These are phyloP conservation scores for Sesamia nonagrioides DNA, from an alignment of 1,140 invertebrate genomes.

Conservation along the genomic window DNA sequence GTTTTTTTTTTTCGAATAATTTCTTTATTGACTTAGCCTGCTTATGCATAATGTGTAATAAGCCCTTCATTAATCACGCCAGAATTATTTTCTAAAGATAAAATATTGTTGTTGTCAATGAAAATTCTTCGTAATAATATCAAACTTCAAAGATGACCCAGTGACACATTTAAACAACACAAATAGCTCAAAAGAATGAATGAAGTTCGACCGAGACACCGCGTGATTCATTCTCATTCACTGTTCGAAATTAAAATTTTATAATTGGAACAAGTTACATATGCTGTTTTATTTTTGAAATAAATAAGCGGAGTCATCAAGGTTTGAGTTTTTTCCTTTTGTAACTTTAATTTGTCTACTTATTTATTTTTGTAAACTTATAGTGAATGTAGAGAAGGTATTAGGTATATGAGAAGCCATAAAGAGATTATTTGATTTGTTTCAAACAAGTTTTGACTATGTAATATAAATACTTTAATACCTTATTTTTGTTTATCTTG, in stretches of 20 bases:
- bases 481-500: no score
- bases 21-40: not conserved
- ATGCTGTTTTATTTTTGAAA: conserved; percentile 31
- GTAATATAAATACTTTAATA: no score
- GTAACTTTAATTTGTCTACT: not conserved
- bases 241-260: conserved; percentile 35
- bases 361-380: not conserved
- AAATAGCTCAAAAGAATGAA: conserved; percentile 35
- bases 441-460: no score
- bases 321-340: conserved; percentile 21
- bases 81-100: not conserved
- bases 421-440: no score
- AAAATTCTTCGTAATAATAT: conserved; percentile 3
- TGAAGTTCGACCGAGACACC: conserved; percentile 17
- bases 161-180: conserved; percentile 36
- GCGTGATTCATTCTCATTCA: conserved; percentile 34
- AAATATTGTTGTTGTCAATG: not conserved
- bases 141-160: conserved; percentile 36
- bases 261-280: conserved; percentile 26
- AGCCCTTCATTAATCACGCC: conserved; percentile 18
- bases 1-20: not conserved
- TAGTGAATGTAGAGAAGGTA: not conserved
- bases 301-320: conserved; percentile 19
- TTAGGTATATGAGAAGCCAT: no score
- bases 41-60: no score